These are phyloP conservation scores for Drosophila burlai DNA, from an alignment of 1,140 invertebrate genomes.

Conservation along the genomic window DNA sequence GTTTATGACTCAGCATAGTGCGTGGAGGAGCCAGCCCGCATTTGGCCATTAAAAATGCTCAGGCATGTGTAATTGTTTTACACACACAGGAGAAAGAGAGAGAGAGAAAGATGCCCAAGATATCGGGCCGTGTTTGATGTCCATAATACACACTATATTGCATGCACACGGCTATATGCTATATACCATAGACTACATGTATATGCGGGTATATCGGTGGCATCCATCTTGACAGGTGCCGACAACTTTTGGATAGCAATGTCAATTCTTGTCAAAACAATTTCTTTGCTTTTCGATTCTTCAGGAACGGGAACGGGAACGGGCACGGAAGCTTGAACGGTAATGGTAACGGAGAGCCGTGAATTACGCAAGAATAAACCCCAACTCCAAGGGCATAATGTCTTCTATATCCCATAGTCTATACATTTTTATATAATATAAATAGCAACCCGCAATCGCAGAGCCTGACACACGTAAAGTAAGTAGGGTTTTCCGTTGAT, in stretches of 20 bases:
- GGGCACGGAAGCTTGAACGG: no score
- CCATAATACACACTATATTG: constrained; percentile 39
- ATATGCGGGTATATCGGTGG: constrained; percentile 27
- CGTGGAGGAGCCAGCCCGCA: constrained; percentile 29
- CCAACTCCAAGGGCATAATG: not conserved
- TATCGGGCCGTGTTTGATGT: constrained; percentile 40
- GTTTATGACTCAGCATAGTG: constrained; percentile 65
- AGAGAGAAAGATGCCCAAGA: constrained; percentile 39
- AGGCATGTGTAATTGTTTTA: constrained; percentile 75
- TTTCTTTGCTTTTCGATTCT: constrained; percentile 25
- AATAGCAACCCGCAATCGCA: constrained; percentile 13
- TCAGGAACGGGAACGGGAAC: no score
- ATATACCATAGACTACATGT: constrained; percentile 1
- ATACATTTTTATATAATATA: constrained; percentile 33
- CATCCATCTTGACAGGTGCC: constrained; percentile 63
- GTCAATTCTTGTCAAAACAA: constrained; percentile 58
- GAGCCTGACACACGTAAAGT: constrained; percentile 36
- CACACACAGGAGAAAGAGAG: constrained; percentile 19
- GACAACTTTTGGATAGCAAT: constrained; percentile 52
- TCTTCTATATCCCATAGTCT: not conserved
- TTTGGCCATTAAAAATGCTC: constrained; percentile 65
- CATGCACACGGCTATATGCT: constrained; percentile 19
- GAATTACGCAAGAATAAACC: constrained; percentile 19
- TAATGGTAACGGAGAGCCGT: not conserved
- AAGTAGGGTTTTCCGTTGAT: constrained; percentile 61